A percentile compares a stretch with the other conserved stretches of the same genome.
Evolutionary conservation across 37 sponge, comb jelly and placozoan species (phyloP).

Genomic region (Ephydatia muelleri): DNA sequence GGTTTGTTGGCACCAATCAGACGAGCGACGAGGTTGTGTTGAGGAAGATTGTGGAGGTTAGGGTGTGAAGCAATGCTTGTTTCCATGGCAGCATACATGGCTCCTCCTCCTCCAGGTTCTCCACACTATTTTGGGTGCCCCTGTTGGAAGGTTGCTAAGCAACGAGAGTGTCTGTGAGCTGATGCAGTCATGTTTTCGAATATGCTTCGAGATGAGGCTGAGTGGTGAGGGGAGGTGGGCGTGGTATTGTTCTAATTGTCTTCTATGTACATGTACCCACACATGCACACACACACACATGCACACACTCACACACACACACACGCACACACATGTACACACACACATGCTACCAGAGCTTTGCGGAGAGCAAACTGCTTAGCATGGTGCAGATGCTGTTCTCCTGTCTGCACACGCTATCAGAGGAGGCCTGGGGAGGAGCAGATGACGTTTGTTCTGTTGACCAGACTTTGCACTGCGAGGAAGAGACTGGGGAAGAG

Average conservation of each 20-base stretch:
- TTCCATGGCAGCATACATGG: not conserved
- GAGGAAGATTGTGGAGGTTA: slow-evolving; percentile 88
- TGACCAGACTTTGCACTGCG: slow-evolving; percentile 28
- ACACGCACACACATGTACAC: no score
- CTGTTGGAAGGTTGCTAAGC: slow-evolving; percentile 76
- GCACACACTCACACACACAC: no score
- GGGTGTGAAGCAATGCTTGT: no score
- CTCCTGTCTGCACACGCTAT: slow-evolving; percentile 33
- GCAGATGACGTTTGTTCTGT: slow-evolving; percentile 32
- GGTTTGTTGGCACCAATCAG: slow-evolving; percentile 90
- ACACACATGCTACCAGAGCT: no score
- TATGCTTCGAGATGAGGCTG: slow-evolving; percentile 92
- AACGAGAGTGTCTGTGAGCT: slow-evolving; percentile 96
- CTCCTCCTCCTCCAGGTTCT: slow-evolving; percentile 47
- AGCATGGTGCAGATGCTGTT: slow-evolving; percentile 85
- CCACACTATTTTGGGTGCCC: slow-evolving; percentile 76
- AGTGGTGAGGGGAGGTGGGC: slow-evolving; percentile 62
- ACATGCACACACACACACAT: slow-evolving; percentile 41
- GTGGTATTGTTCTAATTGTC: not conserved
- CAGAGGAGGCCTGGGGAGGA: slow-evolving; percentile 28
- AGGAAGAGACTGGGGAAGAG: slow-evolving; percentile 8
- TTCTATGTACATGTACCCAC: not conserved
- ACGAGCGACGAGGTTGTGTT: slow-evolving; percentile 92
- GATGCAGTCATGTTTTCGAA: slow-evolving; percentile 95
- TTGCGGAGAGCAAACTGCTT: slow-evolving; percentile 77